phyloP scores from a whole-genome alignment of 2,113 vertebrate species.

The Lepidothrix coronata region DNA sequence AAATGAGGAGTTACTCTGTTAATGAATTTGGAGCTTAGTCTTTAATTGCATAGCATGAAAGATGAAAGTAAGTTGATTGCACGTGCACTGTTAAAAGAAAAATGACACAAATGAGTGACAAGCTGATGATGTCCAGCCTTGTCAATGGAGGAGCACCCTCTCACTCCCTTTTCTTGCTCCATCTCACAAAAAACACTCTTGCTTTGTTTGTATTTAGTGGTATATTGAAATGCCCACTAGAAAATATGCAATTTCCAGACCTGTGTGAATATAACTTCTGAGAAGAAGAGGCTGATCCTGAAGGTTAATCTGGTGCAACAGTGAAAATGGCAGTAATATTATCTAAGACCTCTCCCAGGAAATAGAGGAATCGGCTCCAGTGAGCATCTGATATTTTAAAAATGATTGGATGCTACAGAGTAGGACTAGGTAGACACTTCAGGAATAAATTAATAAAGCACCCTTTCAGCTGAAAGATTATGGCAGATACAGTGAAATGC shows the following conservation, averaged over 20 bases:
- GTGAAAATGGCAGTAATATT: background rate
- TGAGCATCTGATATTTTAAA: background rate
- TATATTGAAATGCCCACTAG: background rate
- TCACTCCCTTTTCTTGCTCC: background rate
- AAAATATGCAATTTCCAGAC: fast-evolving
- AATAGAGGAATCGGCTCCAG: background rate
- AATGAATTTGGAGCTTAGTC: background rate
- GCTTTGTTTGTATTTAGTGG: background rate
- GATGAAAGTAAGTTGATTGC: background rate
- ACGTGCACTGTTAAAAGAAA: background rate
- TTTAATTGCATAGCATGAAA: background rate
- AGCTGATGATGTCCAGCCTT: background rate
- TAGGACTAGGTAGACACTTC: background rate
- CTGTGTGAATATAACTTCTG: background rate
- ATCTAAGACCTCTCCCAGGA: background rate
- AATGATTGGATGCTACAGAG: background rate
- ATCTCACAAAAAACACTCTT: background rate
- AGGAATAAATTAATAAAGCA: background rate
- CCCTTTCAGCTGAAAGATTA: background rate
- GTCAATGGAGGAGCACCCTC: background rate
- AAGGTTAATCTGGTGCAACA: background rate
- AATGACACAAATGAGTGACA: background rate
- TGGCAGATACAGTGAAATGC: background rate
- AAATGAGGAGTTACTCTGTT: background rate
- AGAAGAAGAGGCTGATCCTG: background rate